A percentile compares a stretch with the other conserved stretches of the same genome.
These are phyloP conservation scores for Anhinga rufa DNA, from an alignment of 2,113 vertebrate species.

Conservation along the genomic window DNA sequence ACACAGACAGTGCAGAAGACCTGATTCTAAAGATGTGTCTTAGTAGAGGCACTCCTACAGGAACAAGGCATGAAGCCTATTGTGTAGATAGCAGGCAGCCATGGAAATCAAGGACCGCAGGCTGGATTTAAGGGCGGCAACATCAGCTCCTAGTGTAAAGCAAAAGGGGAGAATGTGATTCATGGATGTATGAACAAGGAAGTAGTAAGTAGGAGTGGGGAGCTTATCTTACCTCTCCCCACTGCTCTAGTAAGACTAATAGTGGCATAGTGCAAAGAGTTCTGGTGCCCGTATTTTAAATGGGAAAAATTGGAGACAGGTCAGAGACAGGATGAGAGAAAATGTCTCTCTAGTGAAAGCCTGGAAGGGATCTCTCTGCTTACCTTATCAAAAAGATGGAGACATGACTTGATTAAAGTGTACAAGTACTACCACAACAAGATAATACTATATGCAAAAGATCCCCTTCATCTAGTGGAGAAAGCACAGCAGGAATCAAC, in stretches of 20 bases:
- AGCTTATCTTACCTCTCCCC: conserved; percentile 31
- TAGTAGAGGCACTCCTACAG: background rate
- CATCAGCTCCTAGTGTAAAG: background rate
- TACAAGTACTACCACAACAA: conserved; percentile 10
- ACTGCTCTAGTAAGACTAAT: background rate
- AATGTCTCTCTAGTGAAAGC: conserved; percentile 24
- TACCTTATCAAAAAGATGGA: conserved; percentile 46
- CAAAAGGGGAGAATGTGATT: conserved; percentile 1
- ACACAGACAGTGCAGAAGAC: background rate
- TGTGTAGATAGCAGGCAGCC: background rate
- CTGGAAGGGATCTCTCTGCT: conserved; percentile 30
- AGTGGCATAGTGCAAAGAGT: background rate
- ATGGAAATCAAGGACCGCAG: background rate
- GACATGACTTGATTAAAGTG: conserved; percentile 32
- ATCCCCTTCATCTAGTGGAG: conserved; percentile 33
- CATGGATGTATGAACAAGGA: conserved; percentile 10
- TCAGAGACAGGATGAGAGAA: conserved; percentile 45
- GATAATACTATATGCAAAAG: conserved; percentile 42
- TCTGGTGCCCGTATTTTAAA: background rate
- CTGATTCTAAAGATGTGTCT: background rate
- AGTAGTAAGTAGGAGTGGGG: conserved; percentile 22
- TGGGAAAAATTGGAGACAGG: conserved; percentile 24
- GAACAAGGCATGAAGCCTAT: background rate
- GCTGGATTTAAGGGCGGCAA: background rate
- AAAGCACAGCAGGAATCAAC: conserved; percentile 37